Conservation (phyloP, 2,797 vertebrate genomes). For the Xenops minutus region DNA sequence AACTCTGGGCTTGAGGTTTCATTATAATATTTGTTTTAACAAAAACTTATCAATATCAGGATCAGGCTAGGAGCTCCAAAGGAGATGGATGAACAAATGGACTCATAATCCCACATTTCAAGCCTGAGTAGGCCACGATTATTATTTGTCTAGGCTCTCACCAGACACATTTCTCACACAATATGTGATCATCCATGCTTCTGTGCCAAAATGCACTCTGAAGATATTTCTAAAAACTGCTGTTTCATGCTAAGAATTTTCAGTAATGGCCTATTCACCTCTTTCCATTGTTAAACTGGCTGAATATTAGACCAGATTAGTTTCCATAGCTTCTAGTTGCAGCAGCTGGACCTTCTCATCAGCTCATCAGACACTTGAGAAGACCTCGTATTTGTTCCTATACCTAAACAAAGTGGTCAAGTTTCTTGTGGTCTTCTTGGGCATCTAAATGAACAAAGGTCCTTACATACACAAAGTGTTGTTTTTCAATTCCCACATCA, state of each 20-base stretch:
- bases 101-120: background rate
- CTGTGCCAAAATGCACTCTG: fast-evolving
- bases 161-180: background rate
- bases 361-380: background rate
- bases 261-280: background rate
- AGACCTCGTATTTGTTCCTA: background rate
- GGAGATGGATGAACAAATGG: background rate
- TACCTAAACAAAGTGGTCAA: background rate
- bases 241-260: background rate
- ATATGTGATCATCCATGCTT: fast-evolving
- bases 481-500: background rate
- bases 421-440: background rate
- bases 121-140: background rate
- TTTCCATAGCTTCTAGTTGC: background rate
- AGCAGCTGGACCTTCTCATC: background rate
- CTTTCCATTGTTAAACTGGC: background rate
- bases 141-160: background rate
- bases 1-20: background rate
- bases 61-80: background rate
- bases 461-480: background rate
- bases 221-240: background rate
- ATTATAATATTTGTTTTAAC: background rate
- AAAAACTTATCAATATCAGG: background rate
- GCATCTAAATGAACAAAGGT: background rate
- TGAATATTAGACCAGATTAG: background rate